Conservation (phyloP, 2,797 vertebrate species). For the Saxicola maurus region DNA sequence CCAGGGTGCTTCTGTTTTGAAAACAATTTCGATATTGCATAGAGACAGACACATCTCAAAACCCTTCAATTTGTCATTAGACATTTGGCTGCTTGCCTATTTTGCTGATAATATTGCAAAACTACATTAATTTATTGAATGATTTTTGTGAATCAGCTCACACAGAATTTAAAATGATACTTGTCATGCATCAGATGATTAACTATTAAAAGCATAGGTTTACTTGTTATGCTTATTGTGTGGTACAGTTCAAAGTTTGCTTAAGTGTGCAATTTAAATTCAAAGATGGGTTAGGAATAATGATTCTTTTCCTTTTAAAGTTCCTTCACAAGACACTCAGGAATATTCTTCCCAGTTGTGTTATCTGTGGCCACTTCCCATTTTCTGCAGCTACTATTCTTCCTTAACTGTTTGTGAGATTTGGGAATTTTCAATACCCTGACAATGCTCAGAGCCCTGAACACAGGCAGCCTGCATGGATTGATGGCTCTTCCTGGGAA, state of each 20-base stretch:
- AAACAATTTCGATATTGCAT: conserved; percentile 69
- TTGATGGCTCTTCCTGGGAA: background rate
- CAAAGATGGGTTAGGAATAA: conserved; percentile 68
- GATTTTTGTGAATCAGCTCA: conserved; percentile 74
- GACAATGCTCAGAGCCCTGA: background rate
- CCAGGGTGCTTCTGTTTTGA: conserved; percentile 72
- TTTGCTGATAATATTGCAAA: conserved; percentile 74
- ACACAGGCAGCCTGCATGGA: background rate
- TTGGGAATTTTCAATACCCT: background rate
- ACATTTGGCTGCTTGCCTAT: conserved; percentile 74
- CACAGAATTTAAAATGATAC: conserved; percentile 69
- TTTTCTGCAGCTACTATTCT: conserved; percentile 10
- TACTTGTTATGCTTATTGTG: conserved; percentile 64
- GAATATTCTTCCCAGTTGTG: conserved; percentile 21
- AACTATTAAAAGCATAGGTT: conserved; percentile 70
- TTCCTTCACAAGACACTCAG: conserved; percentile 52
- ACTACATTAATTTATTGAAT: conserved; percentile 74
- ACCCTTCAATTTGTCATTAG: conserved; percentile 74
- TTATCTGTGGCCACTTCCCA: background rate
- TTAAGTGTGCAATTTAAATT: conserved; percentile 70
- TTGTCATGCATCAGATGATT: conserved; percentile 67
- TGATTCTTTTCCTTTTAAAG: conserved; percentile 63
- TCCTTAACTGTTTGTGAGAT: conserved; percentile 38
- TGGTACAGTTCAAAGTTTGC: conserved; percentile 66
- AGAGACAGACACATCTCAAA: conserved; percentile 73